A percentile compares a stretch with the other conserved stretches of the same genome.
phyloP scores from a whole-genome alignment of 2,797 vertebrate species.

The Pristis pectinata region DNA sequence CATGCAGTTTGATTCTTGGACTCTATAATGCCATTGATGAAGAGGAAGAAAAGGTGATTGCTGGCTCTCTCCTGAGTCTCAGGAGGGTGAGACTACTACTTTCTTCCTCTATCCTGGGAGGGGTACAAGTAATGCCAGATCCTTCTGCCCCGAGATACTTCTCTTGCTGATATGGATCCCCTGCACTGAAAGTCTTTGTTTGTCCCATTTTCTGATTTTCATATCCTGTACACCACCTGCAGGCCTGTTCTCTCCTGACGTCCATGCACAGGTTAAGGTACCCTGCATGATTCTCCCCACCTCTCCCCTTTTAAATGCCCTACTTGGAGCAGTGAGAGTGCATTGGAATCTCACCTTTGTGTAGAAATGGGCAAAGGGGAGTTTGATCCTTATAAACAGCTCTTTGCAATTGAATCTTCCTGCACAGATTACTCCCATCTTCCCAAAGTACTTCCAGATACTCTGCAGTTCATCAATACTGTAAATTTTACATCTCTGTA shows the following conservation, averaged over 20 bases:
- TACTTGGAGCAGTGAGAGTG: too few species aligned
- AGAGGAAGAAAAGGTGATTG: too few species aligned
- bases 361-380: not conserved
- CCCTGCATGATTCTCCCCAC: not conserved
- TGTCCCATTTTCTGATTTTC: not conserved
- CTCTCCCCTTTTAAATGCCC: not conserved
- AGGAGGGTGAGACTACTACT: too few species aligned
- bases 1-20: too few species aligned
- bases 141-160: too few species aligned
- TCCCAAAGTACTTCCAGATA: not conserved
- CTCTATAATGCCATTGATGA: too few species aligned
- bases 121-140: too few species aligned
- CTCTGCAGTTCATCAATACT: not conserved
- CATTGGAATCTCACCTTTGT: not conserved
- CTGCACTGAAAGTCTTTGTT: not conserved
- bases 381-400: not conserved
- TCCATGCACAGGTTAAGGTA: not conserved
- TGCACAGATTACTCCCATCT: not conserved
- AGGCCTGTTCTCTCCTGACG: not conserved
- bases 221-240: not conserved
- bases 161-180: too few species aligned
- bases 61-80: too few species aligned
- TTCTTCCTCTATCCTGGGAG: too few species aligned
- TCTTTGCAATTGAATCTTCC: not conserved
- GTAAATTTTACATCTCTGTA: not conserved